Evolutionary conservation across 2,797 vertebrate genomes (phyloP), one percentile per base, ranked within the genome.

Genomic region (Bucorvus abyssinicus): DNA sequence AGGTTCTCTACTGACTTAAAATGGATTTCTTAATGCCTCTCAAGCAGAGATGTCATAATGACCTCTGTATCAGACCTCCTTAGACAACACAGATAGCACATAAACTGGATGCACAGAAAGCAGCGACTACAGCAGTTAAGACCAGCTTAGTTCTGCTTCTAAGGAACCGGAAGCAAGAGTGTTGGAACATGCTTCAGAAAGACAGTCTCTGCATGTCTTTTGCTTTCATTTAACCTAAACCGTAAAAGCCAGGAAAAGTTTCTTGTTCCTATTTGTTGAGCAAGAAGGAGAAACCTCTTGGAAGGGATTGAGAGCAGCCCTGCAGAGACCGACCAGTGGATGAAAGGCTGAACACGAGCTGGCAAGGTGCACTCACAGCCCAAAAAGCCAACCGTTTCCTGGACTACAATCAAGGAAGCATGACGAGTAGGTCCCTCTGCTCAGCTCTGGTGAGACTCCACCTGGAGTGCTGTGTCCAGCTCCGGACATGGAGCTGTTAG

Each of bases 11-110:
- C 87, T 87, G 56, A 36, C 85, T 97, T 94, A 49, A 96, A 97
- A 98, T 94, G 47, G 56, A 95, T 96, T 96, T 49, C 86, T 92
- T 95, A 90, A 40, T 96, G 73, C 90, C 74, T 94, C 90, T 84
- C 50, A 79, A 89, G 49, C 77, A 90, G 57, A 93, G 74, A 93
- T 94, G 84, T 90, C 86, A 77, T 93, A 94, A 95, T 89, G 84
- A 91, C 64, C 52, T 94, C 69, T 9, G 22, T 95, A 93, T 95
- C 96, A 97, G 86, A 90, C 40, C 13, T 55, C 44, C 56, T 68
- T 78, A 57, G 56, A 70, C 65, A 81, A 87, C 30, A 47, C 32
- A 92, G 83, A 67, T 84, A 87, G 64, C 30, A 67, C 89, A 76
- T n/a, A 88, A 96, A 67, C 32, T 34, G 50, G 17, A 75, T 68